phyloP scores from a whole-genome alignment of 37 sponge, comb jelly and placozoan genomes.

The Beroe forskalii region DNA sequence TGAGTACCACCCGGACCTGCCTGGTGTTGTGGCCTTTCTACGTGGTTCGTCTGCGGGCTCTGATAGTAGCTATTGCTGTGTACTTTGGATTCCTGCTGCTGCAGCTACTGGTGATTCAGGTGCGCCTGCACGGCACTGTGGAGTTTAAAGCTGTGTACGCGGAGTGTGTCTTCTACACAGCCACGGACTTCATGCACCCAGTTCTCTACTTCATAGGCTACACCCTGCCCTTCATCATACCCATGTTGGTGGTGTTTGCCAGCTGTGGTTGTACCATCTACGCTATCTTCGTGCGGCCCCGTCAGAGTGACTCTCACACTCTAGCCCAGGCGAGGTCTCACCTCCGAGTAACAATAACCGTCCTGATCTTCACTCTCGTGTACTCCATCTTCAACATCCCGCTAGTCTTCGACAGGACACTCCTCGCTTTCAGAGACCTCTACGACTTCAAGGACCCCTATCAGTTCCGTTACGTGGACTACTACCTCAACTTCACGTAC shows the following conservation, averaged over 20 bases:
- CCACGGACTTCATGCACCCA: background rate
- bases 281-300: background rate
- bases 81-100: conserved; percentile 7
- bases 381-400: conserved; percentile 62
- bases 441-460: conserved; percentile 2
- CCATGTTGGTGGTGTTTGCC: conserved; percentile 26
- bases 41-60: background rate
- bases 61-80: background rate
- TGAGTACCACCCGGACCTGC: conserved; percentile 50
- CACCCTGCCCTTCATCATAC: conserved; percentile 54
- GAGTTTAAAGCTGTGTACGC: background rate
- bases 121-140: background rate
- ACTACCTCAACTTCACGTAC: conserved; percentile 61
- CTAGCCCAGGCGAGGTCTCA: background rate
- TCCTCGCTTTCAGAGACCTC: conserved; percentile 36
- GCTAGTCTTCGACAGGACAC: conserved; percentile 7
- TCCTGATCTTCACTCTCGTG: conserved; percentile 48
- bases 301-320: conserved; percentile 12
- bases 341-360: background rate
- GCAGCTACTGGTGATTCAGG: conserved; percentile 25
- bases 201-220: conserved; percentile 50
- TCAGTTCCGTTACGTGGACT: background rate
- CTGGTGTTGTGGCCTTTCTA: conserved; percentile 44
- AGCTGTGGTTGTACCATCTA: conserved; percentile 32
- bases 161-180: conserved; percentile 64